Percentiles rank a stretch among this genome's conserved stretches.
These are phyloP conservation scores for Pseudobourletiella spinata DNA, from an alignment of 1,140 invertebrate genomes.

Conservation along the genomic window DNA sequence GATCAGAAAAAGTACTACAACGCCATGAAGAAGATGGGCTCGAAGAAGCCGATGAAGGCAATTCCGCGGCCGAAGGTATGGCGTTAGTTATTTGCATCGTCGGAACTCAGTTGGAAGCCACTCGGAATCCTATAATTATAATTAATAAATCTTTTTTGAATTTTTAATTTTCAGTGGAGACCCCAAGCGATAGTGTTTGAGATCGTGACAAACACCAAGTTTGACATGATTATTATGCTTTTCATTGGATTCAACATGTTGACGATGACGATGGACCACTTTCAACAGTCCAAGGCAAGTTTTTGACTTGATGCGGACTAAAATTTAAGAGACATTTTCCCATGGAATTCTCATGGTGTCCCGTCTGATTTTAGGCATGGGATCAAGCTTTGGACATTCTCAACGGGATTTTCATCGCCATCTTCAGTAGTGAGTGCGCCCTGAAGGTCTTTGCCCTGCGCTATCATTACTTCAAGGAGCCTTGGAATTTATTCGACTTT, in stretches of 20 bases:
- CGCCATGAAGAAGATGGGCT: conserved; percentile 99
- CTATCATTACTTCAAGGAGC: conserved; percentile 95
- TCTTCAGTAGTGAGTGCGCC: conserved; percentile 95
- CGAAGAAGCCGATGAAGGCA: conserved; percentile 94
- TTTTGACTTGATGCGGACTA: too few relatives aligned
- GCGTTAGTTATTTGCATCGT: too few relatives aligned
- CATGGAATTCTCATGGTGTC: too few relatives aligned
- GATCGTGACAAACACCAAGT: conserved; percentile 95
- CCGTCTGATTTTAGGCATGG: conserved; percentile 59
- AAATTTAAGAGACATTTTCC: too few relatives aligned
- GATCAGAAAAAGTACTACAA: conserved; percentile 99
- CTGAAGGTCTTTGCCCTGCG: conserved; percentile 62
- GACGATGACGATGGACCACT: conserved; percentile 96
- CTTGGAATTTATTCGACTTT: conserved; percentile 99
- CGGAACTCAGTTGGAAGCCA: too few relatives aligned
- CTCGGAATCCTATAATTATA: too few relatives aligned
- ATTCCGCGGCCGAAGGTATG: conserved; percentile 89
- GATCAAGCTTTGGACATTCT: conserved; percentile 76
- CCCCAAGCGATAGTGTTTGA: conserved; percentile 94
- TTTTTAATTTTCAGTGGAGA: conserved; percentile 83
- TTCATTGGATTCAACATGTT: conserved; percentile 98
- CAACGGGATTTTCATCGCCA: conserved; percentile 95
- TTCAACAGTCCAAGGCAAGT: conserved; percentile 61
- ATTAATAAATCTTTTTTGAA: too few relatives aligned
- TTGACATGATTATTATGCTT: conserved; percentile 99